A percentile compares a stretch with the other conserved stretches of the same genome.
These are phyloP conservation scores for Eumerus sabulonum DNA, from an alignment of 2,888 invertebrate genomes.

Conservation along the genomic window DNA sequence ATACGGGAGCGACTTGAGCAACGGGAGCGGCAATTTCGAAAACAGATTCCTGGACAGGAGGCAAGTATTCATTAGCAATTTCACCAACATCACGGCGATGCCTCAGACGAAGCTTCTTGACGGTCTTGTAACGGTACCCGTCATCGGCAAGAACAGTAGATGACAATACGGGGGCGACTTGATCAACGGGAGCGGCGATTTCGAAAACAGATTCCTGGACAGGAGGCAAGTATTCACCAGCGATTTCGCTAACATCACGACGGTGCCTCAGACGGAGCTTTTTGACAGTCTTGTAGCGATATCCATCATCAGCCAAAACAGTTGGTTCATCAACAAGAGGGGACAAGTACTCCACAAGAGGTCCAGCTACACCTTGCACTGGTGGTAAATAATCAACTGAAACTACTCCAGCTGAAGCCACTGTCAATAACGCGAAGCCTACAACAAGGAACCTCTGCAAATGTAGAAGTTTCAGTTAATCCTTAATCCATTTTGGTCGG, in stretches of 20 bases:
- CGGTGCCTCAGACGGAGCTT: constrained; percentile 58
- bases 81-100: constrained; percentile 73
- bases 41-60: constrained; percentile 66
- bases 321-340: constrained; percentile 60
- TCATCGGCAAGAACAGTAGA: constrained; percentile 71
- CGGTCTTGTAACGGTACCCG: constrained; percentile 76
- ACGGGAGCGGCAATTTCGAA: constrained; percentile 21
- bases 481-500: neutral
- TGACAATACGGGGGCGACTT: constrained; percentile 40
- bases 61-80: constrained; percentile 71
- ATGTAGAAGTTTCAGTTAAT: neutral
- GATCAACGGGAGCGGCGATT: constrained; percentile 31
- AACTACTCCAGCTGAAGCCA: constrained; percentile 39
- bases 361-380: constrained; percentile 36
- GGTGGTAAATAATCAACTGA: constrained; percentile 55
- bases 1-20: constrained; percentile 22
- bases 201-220: constrained; percentile 33
- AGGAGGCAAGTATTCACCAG: constrained; percentile 56
- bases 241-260: constrained; percentile 72
- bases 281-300: constrained; percentile 70
- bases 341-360: constrained; percentile 48
- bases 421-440: constrained; percentile 40
- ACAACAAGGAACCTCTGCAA: constrained; percentile 50
- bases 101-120: constrained; percentile 69
- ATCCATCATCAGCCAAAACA: constrained; percentile 73